A percentile compares a stretch with the other conserved stretches of the same genome.
Conservation (phyloP, 2,113 vertebrate species). For the Grus americana region DNA sequence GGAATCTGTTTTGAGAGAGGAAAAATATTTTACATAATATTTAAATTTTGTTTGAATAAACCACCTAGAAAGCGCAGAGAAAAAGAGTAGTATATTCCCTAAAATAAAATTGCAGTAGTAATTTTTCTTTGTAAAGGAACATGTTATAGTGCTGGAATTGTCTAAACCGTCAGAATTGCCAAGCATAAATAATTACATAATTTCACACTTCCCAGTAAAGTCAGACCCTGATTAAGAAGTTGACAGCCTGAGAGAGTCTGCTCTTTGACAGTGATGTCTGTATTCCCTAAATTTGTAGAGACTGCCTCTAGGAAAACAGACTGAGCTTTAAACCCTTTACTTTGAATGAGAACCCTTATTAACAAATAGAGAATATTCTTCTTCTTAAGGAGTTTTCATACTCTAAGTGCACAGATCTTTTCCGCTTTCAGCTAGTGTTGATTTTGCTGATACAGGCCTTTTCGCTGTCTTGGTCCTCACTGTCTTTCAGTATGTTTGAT, state of each 20-base stretch:
- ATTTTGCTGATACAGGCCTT: slow-evolving; percentile 49
- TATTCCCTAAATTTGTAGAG: slow-evolving; percentile 8
- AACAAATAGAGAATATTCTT: background rate
- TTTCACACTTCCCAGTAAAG: slow-evolving; percentile 49
- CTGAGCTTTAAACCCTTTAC: slow-evolving; percentile 11
- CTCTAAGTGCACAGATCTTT: slow-evolving; percentile 18
- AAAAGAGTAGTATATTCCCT: background rate
- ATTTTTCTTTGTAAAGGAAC: slow-evolving; percentile 39
- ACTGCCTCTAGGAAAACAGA: background rate
- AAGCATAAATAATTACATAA: slow-evolving; percentile 52
- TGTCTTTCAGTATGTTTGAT: slow-evolving; percentile 52
- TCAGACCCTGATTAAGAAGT: slow-evolving; percentile 42
- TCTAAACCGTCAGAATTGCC: slow-evolving; percentile 30
- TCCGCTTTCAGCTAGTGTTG: background rate
- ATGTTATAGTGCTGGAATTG: slow-evolving; percentile 27
- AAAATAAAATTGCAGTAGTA: background rate
- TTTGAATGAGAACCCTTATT: background rate
- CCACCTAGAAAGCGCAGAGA: background rate
- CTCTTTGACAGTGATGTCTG: slow-evolving; percentile 30
- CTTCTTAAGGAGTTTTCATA: slow-evolving; percentile 4
- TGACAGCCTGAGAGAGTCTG: slow-evolving; percentile 28
- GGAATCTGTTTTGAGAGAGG: background rate
- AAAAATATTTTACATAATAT: background rate
- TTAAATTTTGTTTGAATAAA: background rate
- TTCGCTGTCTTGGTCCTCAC: slow-evolving; percentile 13